Percentiles rank a stretch among this genome's conserved stretches.
These are phyloP conservation scores for Clupea harengus DNA, from an alignment of 2,113 vertebrate species.

Conservation along the genomic window DNA sequence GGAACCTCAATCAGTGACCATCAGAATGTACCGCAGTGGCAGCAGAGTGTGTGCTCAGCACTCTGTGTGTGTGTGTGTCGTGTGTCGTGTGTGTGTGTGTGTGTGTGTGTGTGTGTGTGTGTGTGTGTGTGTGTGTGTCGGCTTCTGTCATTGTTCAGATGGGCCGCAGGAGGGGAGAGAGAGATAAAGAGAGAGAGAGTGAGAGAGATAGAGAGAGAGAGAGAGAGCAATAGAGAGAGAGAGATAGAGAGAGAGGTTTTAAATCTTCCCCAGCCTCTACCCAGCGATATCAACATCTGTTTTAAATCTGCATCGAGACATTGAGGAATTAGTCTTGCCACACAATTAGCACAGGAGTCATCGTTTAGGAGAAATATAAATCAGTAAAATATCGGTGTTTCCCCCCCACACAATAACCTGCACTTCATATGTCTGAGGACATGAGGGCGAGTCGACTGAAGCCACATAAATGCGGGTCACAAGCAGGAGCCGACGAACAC, in stretches of 20 bases:
- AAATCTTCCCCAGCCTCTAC: background rate
- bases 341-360: background rate
- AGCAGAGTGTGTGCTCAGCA: background rate
- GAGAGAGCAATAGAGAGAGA: background rate
- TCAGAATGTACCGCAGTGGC: background rate
- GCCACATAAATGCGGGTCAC: background rate
- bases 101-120: slow-evolving; percentile 11
- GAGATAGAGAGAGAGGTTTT: background rate
- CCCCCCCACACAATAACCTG: background rate
- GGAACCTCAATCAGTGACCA: background rate
- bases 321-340: slow-evolving; percentile 21
- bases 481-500: background rate
- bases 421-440: background rate
- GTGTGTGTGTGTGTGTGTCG: background rate
- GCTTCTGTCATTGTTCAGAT: background rate
- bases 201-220: background rate
- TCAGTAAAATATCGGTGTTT: background rate
- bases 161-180: background rate
- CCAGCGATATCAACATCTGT: slow-evolving; percentile 29
- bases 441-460: background rate
- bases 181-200: background rate
- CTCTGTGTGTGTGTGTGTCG: too few species aligned
- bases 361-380: background rate
- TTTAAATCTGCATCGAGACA: slow-evolving; percentile 21
- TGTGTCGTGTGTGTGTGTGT: background rate